Evolutionary conservation across 30 jellyfish, hydroid and myxozoan genomes (phyloP), one percentile per base, ranked within the genome.

Genomic region (Aurelia sp.): DNA sequence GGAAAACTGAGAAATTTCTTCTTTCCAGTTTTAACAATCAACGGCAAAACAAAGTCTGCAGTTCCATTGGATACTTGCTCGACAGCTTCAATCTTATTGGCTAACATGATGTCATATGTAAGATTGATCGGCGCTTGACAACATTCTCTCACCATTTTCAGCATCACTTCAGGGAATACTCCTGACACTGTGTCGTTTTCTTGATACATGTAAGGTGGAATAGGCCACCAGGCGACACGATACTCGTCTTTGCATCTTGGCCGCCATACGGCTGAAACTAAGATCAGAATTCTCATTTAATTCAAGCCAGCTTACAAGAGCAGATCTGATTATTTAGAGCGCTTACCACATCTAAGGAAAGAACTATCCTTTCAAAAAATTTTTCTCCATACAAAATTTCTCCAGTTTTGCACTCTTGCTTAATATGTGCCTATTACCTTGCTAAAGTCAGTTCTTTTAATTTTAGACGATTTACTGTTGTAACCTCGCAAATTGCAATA

Each of bases 211-310:
- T 85, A 85, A 4, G 94, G 94, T 4, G 94, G 88, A 15, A 69
- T 27, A 20, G 81, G 53, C 94, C 94, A 85, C 94, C 94, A 85
- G 11, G 88, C 94, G 9, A 74, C 80, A 4, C 66, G 21, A 51
- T 44, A 73, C 62, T 30, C 66, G 10, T 75, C 87, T 85, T 85
- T 85, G 52, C 94, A 73, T 11, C 23, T 19, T 20, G 83, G 83
- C n/a, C 79, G 78, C 84, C 90, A 66, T 16, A 44, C 55, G 15
- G 55, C 55, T 44, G 55, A 44, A 44, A 44, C 55, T 44, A 13
- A 10, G 15, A 44, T 44, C 55, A 44, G 55, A 44, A 44, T 7
- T 7, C 7, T 37, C 0, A 9, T 44, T 44, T 10, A 44, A 27
- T 44, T 44, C 15, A 44, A 10, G 55, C 55, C 8, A 44, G 50